Evolutionary conservation across 2,888 invertebrate species (phyloP), one percentile per base, ranked within the genome.

Genomic region (Pyralis farinalis): DNA sequence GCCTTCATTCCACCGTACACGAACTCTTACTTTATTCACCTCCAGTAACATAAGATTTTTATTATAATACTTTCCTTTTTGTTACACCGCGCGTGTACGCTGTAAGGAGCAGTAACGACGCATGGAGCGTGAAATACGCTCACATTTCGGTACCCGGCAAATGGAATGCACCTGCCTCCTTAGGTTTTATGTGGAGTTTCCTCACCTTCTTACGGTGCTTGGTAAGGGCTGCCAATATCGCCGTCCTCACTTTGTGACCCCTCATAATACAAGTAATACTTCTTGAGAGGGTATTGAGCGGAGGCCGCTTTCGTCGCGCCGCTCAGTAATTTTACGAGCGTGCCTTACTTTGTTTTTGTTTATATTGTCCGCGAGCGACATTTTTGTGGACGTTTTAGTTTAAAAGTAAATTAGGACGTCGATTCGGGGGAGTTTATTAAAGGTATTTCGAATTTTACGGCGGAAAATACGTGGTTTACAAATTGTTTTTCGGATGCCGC

Each of bases 131-230:
- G 78, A 88, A 86, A 86, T 85, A 86, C 84, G 76, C 72, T 65
- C 68, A 77, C 85, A 80, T 86, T 86, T 78, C 66, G 81, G 73
- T 72, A 70, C 82, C 80, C 72, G 71, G 68, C 71, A 83, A 86
- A 87, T 86, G 85, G 84, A 82, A 85, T 85, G 85, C 85, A 87
- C 86, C 86, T 87, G 87, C 80, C 82, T 86, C 86, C 83, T 84
- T 81, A 84, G 73, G 84, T 85, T 87, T 87, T 87, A 87, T 85
- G 87, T 74, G 82, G 80, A 83, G 73, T 86, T 84, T 79, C 78
- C 82, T 82, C 85, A 86, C 86, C 86, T 86, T 79, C 84, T 76
- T 71, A 78, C 74, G 71, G 70, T 63, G 70, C 75, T 64, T 65
- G 71, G 78, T 71, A 75, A 83, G 82, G 84, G 78, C 79, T 72